phyloP scores from a whole-genome alignment of 2,888 invertebrate genomes.

The Xanthia togata region DNA sequence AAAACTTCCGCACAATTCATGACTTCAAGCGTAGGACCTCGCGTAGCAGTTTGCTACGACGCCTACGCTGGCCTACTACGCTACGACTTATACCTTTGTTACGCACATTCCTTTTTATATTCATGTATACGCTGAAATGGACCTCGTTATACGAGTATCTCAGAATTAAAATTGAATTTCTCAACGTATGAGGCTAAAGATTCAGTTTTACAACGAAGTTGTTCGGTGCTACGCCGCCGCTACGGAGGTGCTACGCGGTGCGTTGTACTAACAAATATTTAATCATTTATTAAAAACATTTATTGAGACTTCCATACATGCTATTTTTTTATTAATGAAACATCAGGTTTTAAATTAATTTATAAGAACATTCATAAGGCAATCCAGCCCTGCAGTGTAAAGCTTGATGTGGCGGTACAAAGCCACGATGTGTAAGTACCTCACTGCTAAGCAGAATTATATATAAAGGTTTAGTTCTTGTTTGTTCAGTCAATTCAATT shows the following conservation, averaged over 20 bases:
- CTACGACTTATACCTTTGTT: neutral
- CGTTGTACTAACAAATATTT: neutral
- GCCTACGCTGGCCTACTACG: neutral
- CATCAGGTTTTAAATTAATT: neutral
- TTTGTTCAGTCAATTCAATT: neutral
- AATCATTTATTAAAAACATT: too few relatives aligned
- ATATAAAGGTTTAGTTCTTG: neutral
- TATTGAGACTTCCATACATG: neutral
- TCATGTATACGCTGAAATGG: neutral
- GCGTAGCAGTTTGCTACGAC: constrained; percentile 3
- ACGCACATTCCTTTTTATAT: neutral
- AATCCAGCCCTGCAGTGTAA: neutral
- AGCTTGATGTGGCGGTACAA: too few relatives aligned
- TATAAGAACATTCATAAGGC: neutral
- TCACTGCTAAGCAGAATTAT: neutral
- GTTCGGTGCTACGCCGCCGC: constrained; percentile 42
- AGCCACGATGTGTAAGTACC: neutral
- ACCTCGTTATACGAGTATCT: neutral
- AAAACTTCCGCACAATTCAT: neutral
- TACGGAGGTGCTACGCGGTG: constrained; percentile 49
- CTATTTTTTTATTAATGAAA: too few relatives aligned
- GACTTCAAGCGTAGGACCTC: neutral
- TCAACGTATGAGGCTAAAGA: neutral
- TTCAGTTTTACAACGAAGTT: neutral
- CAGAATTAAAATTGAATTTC: neutral